phyloP scores from a whole-genome alignment of 2,888 invertebrate species.

The Chrysina gloriosa region DNA sequence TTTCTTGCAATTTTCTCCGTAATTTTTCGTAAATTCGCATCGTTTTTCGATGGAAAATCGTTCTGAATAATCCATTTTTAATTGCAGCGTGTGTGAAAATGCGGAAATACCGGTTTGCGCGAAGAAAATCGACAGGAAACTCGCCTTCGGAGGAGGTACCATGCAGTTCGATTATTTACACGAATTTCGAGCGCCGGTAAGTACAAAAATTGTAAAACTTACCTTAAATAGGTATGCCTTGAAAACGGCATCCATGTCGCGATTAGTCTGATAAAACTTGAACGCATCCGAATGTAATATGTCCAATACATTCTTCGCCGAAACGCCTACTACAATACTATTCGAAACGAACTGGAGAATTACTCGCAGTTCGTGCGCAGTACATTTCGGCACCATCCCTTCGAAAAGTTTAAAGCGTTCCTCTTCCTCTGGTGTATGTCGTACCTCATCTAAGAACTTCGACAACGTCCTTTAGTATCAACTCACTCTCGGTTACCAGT shows the following conservation, averaged over 20 bases:
- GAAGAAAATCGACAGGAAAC: too few species aligned
- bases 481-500: constrained; percentile 74
- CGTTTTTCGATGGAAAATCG: too few species aligned
- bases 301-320: constrained; percentile 91
- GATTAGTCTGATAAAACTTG: constrained; percentile 85
- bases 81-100: too few species aligned
- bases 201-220: background rate
- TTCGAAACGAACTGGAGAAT: too few species aligned
- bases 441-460: constrained; percentile 78
- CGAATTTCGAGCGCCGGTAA: too few species aligned
- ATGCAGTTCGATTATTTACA: too few species aligned
- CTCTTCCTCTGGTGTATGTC: constrained; percentile 85
- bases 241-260: constrained; percentile 83
- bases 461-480: constrained; percentile 84
- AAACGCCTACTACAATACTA: constrained; percentile 92
- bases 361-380: too few species aligned
- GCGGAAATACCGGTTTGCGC: too few species aligned
- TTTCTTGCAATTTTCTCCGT: too few species aligned
- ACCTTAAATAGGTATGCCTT: constrained; percentile 51
- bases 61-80: too few species aligned
- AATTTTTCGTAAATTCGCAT: too few species aligned
- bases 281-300: constrained; percentile 91
- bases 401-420: constrained; percentile 84
- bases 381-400: constrained; percentile 79
- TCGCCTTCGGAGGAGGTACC: too few species aligned